Base-by-base conservation (phyloP, 1,140 invertebrate genomes). In the Adoxophyes honmai region DNA sequence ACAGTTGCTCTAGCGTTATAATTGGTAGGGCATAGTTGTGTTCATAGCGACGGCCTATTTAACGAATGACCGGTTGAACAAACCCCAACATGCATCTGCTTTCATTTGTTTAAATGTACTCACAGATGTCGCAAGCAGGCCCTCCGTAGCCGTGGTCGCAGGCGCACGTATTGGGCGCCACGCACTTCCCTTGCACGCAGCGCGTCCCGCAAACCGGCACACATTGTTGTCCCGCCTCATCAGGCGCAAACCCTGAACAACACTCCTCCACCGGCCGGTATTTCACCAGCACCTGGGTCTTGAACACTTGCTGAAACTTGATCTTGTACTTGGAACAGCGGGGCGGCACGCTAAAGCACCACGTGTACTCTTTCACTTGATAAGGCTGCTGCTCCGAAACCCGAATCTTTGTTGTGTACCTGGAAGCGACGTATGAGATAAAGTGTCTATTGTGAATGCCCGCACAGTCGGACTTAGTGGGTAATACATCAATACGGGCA, bases 131-230 rank as follows among this genome's bases (percentile, higher is more conserved):
- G 86, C 97, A 98, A 33, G 91, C 91, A 5, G 95, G 94, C 33
- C 97, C 97, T 35, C 97, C 96, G 78, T 94, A 98, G 39, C 96
- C 96, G 37, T 93, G 91, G 57, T 94, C 93, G 75, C 97, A 98
- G 80, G 96, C 93, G 80, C 97, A 98, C 57, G 92, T 91, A 68
- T 98, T 94, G 0, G 97, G 97, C 13, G 93, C 95, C 18, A 95
- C 83, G 78, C 97, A 98, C 36, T 91, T 92, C 10, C 97, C 97
- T 81, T 97, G 94, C 35, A 95, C 88, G 75, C 97, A 98, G 10
- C 93, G 89, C 21, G 95, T 90, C 4, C 92, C 92, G 81, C 97
- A 98, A 59, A 96, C 90, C 0, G 97, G 94, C 62, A 94, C 90
- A 75, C 96, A 97, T 36, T 89, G 90, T 55, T 92, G 89, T 14